Evolutionary conservation across 1,140 invertebrate species (phyloP).

Genomic region (Brachionus koreanus): DNA sequence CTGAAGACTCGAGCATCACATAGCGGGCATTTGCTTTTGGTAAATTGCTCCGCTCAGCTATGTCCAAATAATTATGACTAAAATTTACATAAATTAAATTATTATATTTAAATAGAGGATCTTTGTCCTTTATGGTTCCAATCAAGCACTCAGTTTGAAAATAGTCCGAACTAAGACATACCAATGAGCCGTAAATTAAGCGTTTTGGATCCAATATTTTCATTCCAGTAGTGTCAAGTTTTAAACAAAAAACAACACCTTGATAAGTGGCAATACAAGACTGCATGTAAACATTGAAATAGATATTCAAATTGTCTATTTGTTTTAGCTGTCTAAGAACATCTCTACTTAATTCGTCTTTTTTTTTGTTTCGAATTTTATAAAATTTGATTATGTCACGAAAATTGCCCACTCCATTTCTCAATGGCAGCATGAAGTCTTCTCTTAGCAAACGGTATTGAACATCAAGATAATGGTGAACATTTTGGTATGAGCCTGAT

Average conservation of each 20-base stretch:
- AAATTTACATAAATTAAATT: neutral
- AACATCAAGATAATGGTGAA: constrained; percentile 69
- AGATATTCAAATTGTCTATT: constrained; percentile 10
- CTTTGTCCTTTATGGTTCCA: neutral
- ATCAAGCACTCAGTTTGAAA: constrained; percentile 6
- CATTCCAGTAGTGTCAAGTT: constrained; percentile 39
- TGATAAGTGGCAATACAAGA: neutral
- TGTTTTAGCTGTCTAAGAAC: neutral
- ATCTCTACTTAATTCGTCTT: constrained; percentile 36
- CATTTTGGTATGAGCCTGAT: constrained; percentile 63
- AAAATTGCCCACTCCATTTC: constrained; percentile 54
- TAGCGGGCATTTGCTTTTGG: neutral
- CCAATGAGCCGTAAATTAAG: constrained; percentile 63
- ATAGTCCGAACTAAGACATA: constrained; percentile 13
- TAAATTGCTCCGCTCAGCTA: neutral
- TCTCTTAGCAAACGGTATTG: constrained; percentile 72
- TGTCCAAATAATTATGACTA: neutral
- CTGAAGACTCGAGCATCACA: constrained; percentile 59
- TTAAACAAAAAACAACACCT: constrained; percentile 45
- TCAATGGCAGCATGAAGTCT: constrained; percentile 62
- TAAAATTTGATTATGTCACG: neutral
- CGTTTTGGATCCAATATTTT: constrained; percentile 57
- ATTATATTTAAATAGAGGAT: neutral
- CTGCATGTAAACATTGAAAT: constrained; percentile 29
- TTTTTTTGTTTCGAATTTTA: neutral